A percentile compares a stretch with the other conserved stretches of the same genome.
Conservation (phyloP, 2,888 invertebrate species). For the Polydesmus complanatus region DNA sequence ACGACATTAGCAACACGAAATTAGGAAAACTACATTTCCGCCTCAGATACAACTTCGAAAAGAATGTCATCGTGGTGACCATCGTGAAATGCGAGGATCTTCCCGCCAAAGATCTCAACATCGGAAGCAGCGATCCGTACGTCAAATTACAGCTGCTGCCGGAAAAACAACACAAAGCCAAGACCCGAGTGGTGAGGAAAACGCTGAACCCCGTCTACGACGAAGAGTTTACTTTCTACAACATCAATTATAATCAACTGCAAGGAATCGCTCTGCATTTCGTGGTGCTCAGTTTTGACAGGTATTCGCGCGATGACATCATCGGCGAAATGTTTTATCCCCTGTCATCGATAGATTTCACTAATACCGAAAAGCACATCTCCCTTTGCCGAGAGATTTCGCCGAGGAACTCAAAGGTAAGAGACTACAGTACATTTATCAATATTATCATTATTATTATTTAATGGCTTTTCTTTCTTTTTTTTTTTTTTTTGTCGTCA, state of each 20-base stretch:
- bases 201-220: conserved; percentile 94
- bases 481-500: too few relatives aligned
- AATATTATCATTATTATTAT: not conserved
- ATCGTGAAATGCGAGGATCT: conserved; percentile 79
- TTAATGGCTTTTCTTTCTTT: not conserved
- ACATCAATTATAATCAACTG: conserved; percentile 71
- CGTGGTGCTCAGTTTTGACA: conserved; percentile 76
- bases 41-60: conserved; percentile 75
- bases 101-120: conserved; percentile 65
- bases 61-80: conserved; percentile 78
- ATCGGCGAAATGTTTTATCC: conserved; percentile 87
- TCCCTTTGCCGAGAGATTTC: conserved; percentile 62
- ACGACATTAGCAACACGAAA: conserved; percentile 44
- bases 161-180: conserved; percentile 94
- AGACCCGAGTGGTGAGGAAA: conserved; percentile 88
- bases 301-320: conserved; percentile 95
- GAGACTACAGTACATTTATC: conserved; percentile 8
- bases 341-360: conserved; percentile 43
- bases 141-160: conserved; percentile 94
- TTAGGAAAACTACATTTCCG: conserved; percentile 82
- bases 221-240: conserved; percentile 98
- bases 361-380: conserved; percentile 25
- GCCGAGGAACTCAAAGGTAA: conserved; percentile 81
- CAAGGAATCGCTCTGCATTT: conserved; percentile 83
- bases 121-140: conserved; percentile 85